Conservation (phyloP, 2,888 invertebrate genomes). For the Lottia gigantea region DNA sequence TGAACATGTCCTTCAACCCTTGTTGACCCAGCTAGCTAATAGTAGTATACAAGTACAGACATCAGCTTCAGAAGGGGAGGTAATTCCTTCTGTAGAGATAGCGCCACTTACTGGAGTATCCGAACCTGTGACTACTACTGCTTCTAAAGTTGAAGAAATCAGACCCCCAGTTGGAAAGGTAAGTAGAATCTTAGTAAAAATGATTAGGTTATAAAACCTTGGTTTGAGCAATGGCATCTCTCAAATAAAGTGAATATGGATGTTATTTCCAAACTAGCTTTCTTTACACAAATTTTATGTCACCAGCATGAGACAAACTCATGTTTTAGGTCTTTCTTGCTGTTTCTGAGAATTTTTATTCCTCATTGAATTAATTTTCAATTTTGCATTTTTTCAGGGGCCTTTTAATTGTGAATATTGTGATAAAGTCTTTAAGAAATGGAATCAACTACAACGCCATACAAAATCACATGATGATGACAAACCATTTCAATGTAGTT, state of each 20-base stretch:
- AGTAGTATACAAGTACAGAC: conserved; percentile 7
- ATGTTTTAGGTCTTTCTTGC: no score
- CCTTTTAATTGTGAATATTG: conserved; percentile 72
- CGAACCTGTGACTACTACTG: conserved; percentile 5
- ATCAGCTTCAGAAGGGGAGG: conserved; percentile 15
- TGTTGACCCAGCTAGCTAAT: conserved; percentile 19
- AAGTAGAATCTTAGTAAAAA: not conserved
- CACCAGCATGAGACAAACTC: no score
- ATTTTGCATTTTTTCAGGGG: conserved; percentile 60
- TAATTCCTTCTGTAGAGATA: conserved; percentile 1
- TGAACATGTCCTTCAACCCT: conserved; percentile 34
- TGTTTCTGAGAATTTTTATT: no score
- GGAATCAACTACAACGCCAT: conserved; percentile 71
- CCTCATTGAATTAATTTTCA: no score
- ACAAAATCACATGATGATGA: conserved; percentile 72
- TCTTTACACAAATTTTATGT: no score
- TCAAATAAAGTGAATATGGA: no score
- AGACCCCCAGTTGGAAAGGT: conserved; percentile 61
- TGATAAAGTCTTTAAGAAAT: conserved; percentile 71
- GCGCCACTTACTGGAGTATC: not conserved
- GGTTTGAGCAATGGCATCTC: no score
- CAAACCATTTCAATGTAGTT: conserved; percentile 72
- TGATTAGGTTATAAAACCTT: no score
- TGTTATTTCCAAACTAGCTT: no score
- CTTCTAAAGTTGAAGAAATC: conserved; percentile 31